Evolutionary conservation across 2,113 vertebrate genomes (phyloP).

Genomic region (Coptodon rendalli): DNA sequence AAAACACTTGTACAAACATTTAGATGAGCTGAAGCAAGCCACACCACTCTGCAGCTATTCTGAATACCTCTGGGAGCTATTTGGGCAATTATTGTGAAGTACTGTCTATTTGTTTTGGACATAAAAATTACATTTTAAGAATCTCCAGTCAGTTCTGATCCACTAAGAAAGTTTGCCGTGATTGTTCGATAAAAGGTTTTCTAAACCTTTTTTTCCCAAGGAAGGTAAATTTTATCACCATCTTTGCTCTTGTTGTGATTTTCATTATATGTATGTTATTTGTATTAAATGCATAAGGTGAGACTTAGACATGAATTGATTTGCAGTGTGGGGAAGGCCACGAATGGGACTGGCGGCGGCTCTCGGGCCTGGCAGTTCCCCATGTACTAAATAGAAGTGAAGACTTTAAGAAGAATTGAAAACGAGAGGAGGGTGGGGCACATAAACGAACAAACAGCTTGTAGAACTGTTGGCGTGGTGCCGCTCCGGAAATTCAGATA

Average conservation of each 20-base stretch:
- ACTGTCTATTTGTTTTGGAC: neutral
- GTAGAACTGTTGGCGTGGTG: neutral
- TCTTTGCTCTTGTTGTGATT: neutral
- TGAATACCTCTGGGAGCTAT: neutral
- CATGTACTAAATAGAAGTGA: neutral
- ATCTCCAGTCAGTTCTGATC: neutral
- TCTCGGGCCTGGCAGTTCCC: neutral
- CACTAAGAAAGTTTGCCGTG: neutral
- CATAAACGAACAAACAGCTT: accelerated
- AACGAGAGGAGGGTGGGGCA: neutral
- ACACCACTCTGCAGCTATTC: neutral
- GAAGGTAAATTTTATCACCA: neutral
- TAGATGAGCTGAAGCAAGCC: neutral
- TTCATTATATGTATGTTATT: neutral
- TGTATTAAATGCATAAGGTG: too few relatives aligned
- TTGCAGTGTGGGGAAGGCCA: neutral
- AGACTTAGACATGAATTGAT: neutral
- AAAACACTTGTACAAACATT: neutral
- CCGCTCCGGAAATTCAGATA: neutral
- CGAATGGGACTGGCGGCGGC: accelerated
- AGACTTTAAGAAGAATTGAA: neutral
- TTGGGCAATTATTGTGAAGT: neutral
- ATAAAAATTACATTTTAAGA: neutral
- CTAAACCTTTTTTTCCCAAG: neutral
- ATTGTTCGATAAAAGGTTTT: neutral